Conservation (phyloP, 1,140 invertebrate species). For the Neotoxoptera formosana region DNA sequence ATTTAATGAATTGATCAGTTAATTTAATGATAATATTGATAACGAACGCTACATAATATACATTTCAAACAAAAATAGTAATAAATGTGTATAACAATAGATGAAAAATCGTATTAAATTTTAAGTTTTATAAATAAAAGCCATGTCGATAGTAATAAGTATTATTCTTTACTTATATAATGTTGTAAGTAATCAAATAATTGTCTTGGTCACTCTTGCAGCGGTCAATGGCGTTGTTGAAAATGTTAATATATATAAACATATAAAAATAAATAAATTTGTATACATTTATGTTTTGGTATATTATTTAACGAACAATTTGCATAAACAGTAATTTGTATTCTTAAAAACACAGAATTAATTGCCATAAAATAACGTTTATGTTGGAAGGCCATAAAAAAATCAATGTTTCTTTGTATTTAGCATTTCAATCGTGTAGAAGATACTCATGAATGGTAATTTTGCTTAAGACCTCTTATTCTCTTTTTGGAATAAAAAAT, state of each 20-base stretch:
- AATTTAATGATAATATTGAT: background rate
- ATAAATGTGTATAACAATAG: background rate
- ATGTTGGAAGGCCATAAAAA: background rate
- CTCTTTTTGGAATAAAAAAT: background rate
- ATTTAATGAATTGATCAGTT: background rate
- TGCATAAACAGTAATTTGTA: background rate
- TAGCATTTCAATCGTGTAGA: background rate
- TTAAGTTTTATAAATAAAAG: background rate
- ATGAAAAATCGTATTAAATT: background rate
- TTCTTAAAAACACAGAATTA: background rate
- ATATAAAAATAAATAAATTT: background rate
- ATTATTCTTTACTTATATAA: background rate
- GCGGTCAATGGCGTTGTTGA: background rate
- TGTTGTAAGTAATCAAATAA: background rate
- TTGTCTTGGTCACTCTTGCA: background rate
- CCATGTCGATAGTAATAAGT: background rate
- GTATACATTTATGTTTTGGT: background rate
- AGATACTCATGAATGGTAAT: background rate
- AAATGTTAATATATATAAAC: background rate
- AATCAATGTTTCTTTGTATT: slow-evolving; percentile 4
- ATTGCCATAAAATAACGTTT: background rate
- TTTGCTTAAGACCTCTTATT: background rate
- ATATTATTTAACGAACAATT: background rate
- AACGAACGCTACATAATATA: background rate
- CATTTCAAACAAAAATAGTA: background rate